These are phyloP conservation scores for Condylostylus longicornis DNA, from an alignment of 1,140 invertebrate species.

Conservation along the genomic window DNA sequence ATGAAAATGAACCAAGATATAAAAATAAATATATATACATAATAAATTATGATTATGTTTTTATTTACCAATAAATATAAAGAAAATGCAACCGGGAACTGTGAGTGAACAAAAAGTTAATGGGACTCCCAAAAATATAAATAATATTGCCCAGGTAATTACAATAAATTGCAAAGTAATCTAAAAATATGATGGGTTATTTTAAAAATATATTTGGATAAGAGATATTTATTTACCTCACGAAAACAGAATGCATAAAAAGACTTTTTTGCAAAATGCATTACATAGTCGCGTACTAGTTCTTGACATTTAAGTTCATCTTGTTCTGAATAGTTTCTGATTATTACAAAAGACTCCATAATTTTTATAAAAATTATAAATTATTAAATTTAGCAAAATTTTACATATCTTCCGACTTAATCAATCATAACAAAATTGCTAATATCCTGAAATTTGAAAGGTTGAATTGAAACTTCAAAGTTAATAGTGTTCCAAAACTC, in stretches of 20 bases:
- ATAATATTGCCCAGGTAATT: slow-evolving; percentile 30
- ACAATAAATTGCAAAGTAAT: slow-evolving; percentile 29
- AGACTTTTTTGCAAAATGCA: slow-evolving; percentile 27
- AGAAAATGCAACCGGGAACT: slow-evolving; percentile 24
- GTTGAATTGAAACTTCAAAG: too few species aligned
- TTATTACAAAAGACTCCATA: slow-evolving; percentile 31
- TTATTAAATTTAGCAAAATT: too few species aligned
- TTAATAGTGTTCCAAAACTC: too few species aligned
- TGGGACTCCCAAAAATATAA: slow-evolving; percentile 29
- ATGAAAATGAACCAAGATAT: too few species aligned
- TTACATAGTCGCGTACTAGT: slow-evolving; percentile 26
- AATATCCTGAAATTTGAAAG: too few species aligned
- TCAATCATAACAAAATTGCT: too few species aligned
- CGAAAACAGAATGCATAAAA: slow-evolving; percentile 25
- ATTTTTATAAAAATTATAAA: too few species aligned
- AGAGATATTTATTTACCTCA: slow-evolving; percentile 20
- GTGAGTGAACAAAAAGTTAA: slow-evolving; percentile 25
- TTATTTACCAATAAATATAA: slow-evolving; percentile 19
- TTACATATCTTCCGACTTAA: too few species aligned
- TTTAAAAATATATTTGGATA: slow-evolving; percentile 9
- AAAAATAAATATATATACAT: too few species aligned
- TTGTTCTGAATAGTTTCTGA: slow-evolving; percentile 22
- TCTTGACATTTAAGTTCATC: slow-evolving; percentile 29
- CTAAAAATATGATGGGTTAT: slow-evolving; percentile 11
- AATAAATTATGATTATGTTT: too few species aligned